Conservation (phyloP, 2,797 vertebrate species). For the Alauda arvensis region DNA sequence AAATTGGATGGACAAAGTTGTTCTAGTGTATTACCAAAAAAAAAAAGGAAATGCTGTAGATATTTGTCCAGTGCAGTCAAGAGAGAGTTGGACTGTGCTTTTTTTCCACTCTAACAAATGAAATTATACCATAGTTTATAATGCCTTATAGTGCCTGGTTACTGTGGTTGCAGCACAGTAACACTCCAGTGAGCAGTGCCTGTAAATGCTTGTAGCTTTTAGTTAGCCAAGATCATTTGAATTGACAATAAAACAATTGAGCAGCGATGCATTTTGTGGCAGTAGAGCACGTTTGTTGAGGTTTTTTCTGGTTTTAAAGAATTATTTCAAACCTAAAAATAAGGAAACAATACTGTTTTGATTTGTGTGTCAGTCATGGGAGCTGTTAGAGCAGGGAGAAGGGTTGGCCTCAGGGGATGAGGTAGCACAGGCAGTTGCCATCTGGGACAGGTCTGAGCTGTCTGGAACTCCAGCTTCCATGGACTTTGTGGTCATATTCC, state of each 20-base stretch:
- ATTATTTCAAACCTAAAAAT: not conserved
- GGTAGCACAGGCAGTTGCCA: fast-evolving
- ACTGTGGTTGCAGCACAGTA: not conserved
- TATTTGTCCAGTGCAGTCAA: not conserved
- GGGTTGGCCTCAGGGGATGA: not conserved
- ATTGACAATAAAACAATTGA: not conserved
- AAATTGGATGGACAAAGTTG: not conserved
- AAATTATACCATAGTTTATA: not conserved
- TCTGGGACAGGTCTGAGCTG: not conserved
- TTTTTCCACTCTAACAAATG: not conserved
- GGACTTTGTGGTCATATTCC: not conserved
- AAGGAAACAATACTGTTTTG: not conserved
- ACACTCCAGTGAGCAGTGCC: not conserved
- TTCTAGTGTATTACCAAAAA: not conserved
- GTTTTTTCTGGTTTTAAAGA: not conserved
- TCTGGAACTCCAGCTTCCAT: fast-evolving
- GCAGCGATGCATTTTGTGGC: not conserved
- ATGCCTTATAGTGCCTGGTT: too few species aligned
- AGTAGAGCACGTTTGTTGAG: not conserved
- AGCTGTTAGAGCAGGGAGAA: not conserved
- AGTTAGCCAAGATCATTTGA: not conserved
- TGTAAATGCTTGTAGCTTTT: not conserved
- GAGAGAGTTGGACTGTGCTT: not conserved
- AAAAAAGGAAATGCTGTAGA: not conserved
- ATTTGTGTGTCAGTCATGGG: not conserved